Base-by-base conservation (phyloP, 2,797 vertebrate genomes). In the Premnoplex brunnescens region DNA sequence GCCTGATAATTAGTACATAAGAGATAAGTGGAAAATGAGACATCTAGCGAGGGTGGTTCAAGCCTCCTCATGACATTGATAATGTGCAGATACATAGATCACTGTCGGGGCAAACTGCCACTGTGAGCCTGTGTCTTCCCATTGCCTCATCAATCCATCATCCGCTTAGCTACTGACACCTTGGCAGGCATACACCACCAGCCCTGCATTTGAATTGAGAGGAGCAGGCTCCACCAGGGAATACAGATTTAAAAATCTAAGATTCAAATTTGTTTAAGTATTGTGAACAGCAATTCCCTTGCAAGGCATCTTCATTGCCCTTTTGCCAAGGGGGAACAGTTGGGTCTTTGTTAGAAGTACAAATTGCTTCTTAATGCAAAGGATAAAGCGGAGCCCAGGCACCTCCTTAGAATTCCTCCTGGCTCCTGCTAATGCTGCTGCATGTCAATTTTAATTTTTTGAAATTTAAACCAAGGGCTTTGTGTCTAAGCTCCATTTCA, bases 381-480 rank as follows among this genome's bases (percentile, higher is more conserved):
- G 96, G 97, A 98, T 97, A 97, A 98, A 98, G 96, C 97, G 64
- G 91, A 96, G 96, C 88, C 95, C 59, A 37, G 94, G 97, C 96
- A 93, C 96, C 98, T 98, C 97, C 97, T 98, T 97, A 98, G 97
- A 97, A 98, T 98, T 97, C 98, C 95, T 97, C 85, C 96, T 93
- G 24, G 82, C 95, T 97, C 97, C 96, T 79, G 80, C 96, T 97
- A 97, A 97, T 97, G 96, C 97, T 83, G 72, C 97, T 97, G 97
- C 97, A 98, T 98, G 98, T 98, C 98, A 98, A 98, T 98, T 98
- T 98, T 98, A 98, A 98, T 98, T 98, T 97, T 98, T 97, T 98
- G 97, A 98, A 98, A 98, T 98, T 98, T 98, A 98, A 98, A 98
- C 96, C 49, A 43, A 98, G 96, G 96, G 97, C 97, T 98, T 98